These are phyloP conservation scores for Xanthia icteritia DNA, from an alignment of 2,888 invertebrate species.

Conservation along the genomic window DNA sequence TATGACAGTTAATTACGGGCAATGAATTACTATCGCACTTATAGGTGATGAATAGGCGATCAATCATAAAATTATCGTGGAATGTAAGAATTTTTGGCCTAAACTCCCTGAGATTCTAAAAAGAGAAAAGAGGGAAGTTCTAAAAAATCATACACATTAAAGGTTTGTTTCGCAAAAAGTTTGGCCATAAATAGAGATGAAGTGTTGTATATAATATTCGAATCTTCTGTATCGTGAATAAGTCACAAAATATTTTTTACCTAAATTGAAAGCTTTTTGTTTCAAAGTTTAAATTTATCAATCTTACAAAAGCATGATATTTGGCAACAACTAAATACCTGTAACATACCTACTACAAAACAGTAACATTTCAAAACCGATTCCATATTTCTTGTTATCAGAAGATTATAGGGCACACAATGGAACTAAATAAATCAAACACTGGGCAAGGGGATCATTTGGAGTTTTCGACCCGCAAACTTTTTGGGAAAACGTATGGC, in stretches of 20 bases:
- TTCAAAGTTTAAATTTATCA: constrained; percentile 12
- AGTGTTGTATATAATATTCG: constrained; percentile 13
- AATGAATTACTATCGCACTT: constrained; percentile 60
- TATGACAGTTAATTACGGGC: constrained; percentile 59
- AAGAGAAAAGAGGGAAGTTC: too few relatives aligned
- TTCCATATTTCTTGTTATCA: constrained; percentile 48
- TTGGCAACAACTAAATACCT: background rate
- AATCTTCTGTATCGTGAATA: constrained; percentile 1
- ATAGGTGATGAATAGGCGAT: constrained; percentile 61
- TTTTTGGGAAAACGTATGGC: constrained; percentile 75
- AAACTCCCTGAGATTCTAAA: constrained; percentile 1
- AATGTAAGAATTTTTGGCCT: constrained; percentile 32
- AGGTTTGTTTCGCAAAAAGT: constrained; percentile 14
- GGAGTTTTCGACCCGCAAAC: constrained; percentile 64
- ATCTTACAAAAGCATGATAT: background rate
- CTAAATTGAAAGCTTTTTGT: constrained; percentile 23
- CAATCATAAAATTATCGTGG: constrained; percentile 48
- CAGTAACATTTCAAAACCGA: constrained; percentile 1
- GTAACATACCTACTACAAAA: background rate
- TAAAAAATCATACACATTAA: constrained; percentile 10
- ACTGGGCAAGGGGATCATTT: constrained; percentile 63
- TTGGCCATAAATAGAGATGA: background rate
- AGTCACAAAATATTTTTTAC: constrained; percentile 2
- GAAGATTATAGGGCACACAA: constrained; percentile 61
- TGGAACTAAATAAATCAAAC: constrained; percentile 72